Conservation (phyloP, 2,888 invertebrate species). For the Octodonta nipae region DNA sequence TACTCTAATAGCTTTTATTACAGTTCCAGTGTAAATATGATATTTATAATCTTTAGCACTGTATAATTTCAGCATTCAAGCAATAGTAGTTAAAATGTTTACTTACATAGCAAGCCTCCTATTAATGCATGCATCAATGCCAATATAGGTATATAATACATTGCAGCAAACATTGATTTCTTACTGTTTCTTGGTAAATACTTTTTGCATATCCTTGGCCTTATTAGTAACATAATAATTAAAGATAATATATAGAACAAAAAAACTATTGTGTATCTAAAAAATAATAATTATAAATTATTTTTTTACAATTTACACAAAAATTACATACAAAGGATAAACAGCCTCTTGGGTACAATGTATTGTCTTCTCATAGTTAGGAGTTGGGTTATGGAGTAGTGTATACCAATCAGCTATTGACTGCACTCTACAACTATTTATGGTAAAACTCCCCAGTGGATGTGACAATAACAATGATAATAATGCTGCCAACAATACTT, state of each 20-base stretch:
- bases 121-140: constrained; percentile 76
- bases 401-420: constrained; percentile 94
- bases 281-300: constrained; percentile 5
- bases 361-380: constrained; percentile 75
- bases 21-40: too few species aligned
- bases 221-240: constrained; percentile 60
- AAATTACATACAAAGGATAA: constrained; percentile 76
- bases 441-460: constrained; percentile 61
- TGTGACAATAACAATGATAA: constrained; percentile 67
- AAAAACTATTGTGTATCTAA: constrained; percentile 83
- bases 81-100: too few species aligned
- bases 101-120: constrained; percentile 83
- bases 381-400: constrained; percentile 82
- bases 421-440: constrained; percentile 67
- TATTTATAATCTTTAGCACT: too few species aligned
- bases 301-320: too few species aligned
- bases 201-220: constrained; percentile 60
- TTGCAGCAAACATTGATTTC: constrained; percentile 79
- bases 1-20: too few species aligned
- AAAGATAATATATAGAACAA: constrained; percentile 78
- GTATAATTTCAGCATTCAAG: too few species aligned
- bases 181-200: constrained; percentile 55
- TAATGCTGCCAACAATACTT: constrained; percentile 62
- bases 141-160: constrained; percentile 85
- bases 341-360: constrained; percentile 97